Evolutionary conservation across 1,140 invertebrate genomes (phyloP).

Genomic region (Diabrotica undecimpunctata): DNA sequence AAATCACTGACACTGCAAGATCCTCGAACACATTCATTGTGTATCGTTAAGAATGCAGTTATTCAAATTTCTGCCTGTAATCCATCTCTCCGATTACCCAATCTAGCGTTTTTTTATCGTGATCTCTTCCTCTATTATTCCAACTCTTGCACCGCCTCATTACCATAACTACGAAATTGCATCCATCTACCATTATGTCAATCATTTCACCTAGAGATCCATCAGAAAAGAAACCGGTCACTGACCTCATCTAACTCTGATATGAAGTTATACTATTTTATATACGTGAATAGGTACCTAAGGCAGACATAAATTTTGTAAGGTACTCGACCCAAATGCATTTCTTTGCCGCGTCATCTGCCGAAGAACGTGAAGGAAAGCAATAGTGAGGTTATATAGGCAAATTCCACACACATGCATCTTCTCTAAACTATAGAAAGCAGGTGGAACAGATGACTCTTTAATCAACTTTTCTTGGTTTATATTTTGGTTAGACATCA

Average conservation of each 20-base stretch:
- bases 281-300: background rate
- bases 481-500: no score
- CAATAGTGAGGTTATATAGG: background rate
- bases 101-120: no score
- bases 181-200: background rate
- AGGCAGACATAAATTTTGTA: background rate
- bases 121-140: no score
- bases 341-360: background rate
- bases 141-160: background rate
- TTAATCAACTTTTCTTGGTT: no score
- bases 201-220: background rate
- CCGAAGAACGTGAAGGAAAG: background rate
- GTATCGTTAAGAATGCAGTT: no score
- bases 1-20: no score
- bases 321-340: background rate
- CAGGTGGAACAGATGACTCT: no score
- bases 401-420: background rate
- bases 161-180: background rate
- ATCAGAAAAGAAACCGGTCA: conserved; percentile 1
- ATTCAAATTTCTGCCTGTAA: no score
- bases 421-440: background rate
- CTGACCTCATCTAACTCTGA: background rate
- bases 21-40: no score
- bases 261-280: background rate
- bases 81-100: no score